These are phyloP conservation scores for Endotricha flammealis DNA, from an alignment of 2,888 invertebrate genomes.

Conservation along the genomic window DNA sequence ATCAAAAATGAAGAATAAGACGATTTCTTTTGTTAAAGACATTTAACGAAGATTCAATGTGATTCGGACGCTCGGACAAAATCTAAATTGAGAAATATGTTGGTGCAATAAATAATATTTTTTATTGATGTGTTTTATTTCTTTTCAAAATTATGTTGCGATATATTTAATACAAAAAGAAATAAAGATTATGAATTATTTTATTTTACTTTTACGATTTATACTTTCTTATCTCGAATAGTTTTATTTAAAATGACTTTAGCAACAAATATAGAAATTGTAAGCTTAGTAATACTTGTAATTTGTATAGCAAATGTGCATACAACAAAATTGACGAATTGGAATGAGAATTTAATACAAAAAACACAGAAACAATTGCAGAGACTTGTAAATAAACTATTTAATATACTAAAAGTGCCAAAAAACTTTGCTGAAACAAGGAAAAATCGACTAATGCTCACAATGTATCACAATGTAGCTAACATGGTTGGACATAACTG, in stretches of 20 bases:
- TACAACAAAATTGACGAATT: too few relatives aligned
- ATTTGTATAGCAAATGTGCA: too few relatives aligned
- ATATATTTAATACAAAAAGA: too few relatives aligned
- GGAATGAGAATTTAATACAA: too few relatives aligned
- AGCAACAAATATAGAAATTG: too few relatives aligned
- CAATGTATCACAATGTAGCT: conserved; percentile 10
- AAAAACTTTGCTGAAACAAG: not conserved
- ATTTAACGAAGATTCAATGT: conserved; percentile 7
- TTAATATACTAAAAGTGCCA: not conserved
- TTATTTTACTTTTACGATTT: too few relatives aligned
- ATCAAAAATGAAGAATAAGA: not conserved
- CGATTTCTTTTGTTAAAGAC: not conserved
- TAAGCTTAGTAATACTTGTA: too few relatives aligned
- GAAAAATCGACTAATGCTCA: not conserved
- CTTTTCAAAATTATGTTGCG: too few relatives aligned
- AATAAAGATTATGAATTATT: too few relatives aligned
- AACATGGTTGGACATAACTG: conserved; percentile 26
- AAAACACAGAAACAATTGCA: not conserved
- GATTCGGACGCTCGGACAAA: conserved; percentile 6
- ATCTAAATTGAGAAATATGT: conserved; percentile 9
- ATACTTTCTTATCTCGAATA: too few relatives aligned
- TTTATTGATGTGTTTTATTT: conserved; percentile 19
- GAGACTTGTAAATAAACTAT: not conserved
- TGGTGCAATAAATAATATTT: conserved; percentile 16
- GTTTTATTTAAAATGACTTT: too few relatives aligned